Percentiles rank a stretch among this genome's conserved stretches.
Conservation (phyloP, 2,888 invertebrate genomes). For the Argynnis bischoffii region DNA sequence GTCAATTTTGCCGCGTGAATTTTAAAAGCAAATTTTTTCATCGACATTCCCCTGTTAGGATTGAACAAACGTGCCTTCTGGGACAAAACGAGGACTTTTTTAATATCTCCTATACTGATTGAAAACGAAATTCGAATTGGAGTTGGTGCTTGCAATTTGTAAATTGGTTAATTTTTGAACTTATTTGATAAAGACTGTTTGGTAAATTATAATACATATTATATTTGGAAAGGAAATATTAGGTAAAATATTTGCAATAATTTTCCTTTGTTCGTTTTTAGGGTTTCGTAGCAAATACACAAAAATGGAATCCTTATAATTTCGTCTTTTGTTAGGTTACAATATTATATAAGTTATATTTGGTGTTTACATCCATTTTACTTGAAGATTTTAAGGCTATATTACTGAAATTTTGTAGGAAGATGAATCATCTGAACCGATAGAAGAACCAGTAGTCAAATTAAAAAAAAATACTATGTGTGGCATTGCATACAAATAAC, state of each 20-base stretch:
- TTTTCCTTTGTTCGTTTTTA: neutral
- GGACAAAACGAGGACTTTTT: constrained; percentile 29
- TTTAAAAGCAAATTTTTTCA: constrained; percentile 45
- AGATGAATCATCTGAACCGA: too few species aligned
- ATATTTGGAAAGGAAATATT: neutral
- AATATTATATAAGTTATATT: too few species aligned
- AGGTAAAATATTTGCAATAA: neutral
- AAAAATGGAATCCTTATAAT: too few species aligned
- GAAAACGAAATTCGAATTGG: constrained; percentile 19
- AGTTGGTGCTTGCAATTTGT: neutral
- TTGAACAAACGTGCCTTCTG: constrained; percentile 38
- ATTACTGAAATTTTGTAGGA: too few species aligned
- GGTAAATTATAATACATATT: neutral
- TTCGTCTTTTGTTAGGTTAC: too few species aligned
- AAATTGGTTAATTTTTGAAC: constrained; percentile 4
- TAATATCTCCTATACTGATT: constrained; percentile 27
- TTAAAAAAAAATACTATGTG: too few species aligned
- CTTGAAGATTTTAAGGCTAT: too few species aligned
- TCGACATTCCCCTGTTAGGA: constrained; percentile 41
- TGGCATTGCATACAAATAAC: too few species aligned
- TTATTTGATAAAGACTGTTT: neutral
- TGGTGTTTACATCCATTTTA: too few species aligned
- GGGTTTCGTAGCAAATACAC: neutral
- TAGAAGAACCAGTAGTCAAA: too few species aligned
- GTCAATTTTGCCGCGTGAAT: constrained; percentile 49